phyloP scores from a whole-genome alignment of 2,797 vertebrate species.

The Podarcis siculus region DNA sequence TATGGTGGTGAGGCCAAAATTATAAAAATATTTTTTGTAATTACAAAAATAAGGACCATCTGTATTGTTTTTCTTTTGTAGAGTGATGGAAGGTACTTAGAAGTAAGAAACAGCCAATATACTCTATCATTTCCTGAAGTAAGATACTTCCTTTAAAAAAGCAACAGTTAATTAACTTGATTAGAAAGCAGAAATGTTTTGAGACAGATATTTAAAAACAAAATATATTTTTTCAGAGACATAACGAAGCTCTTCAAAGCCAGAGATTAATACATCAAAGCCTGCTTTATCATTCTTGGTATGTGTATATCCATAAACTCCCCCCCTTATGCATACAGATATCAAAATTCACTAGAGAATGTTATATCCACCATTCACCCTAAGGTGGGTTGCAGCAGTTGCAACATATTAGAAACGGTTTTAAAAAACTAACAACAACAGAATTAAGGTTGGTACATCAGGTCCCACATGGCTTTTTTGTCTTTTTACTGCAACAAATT shows the following conservation, averaged over 20 bases:
- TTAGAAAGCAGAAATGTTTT: no score
- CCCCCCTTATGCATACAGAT: neutral
- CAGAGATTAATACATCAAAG: neutral
- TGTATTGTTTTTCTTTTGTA: neutral
- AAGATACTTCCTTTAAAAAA: neutral
- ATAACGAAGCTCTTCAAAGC: conserved; percentile 2
- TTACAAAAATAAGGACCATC: neutral
- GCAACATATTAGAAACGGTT: no score
- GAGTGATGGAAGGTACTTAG: neutral
- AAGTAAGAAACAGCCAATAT: neutral
- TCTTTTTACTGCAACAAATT: no score
- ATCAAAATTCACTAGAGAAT: neutral
- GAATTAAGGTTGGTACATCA: no score
- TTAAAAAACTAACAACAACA: no score
- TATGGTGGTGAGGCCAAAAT: neutral
- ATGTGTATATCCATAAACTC: neutral
- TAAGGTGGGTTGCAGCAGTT: no score
- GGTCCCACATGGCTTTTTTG: no score
- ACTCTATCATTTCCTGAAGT: neutral
- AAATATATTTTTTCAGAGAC: rapidly evolving
- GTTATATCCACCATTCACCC: no score
- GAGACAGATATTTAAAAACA: neutral
- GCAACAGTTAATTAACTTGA: no score
- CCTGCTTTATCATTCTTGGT: conserved; percentile 20
- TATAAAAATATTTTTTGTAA: neutral